Evolutionary conservation across 2,113 vertebrate species (phyloP).

Genomic region (Poeciliopsis occidentalis): DNA sequence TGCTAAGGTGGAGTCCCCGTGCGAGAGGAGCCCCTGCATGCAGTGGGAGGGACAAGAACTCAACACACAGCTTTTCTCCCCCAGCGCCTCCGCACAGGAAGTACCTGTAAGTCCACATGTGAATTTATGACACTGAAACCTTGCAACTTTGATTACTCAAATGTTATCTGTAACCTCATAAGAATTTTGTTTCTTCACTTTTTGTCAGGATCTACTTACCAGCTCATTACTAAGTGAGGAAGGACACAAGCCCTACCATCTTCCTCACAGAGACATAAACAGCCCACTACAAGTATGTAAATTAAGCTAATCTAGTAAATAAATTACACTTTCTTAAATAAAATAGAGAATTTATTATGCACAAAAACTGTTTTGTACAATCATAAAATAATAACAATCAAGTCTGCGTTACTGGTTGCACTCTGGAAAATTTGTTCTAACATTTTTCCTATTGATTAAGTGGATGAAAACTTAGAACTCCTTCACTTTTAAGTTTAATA

Average conservation of each 20-base stretch:
- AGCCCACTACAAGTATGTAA: constrained; percentile 87
- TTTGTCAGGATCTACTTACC: constrained; percentile 88
- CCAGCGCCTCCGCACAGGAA: constrained; percentile 83
- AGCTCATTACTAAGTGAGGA: constrained; percentile 89
- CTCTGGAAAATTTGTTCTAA: too few relatives aligned
- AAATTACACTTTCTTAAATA: not conserved
- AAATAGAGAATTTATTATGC: not conserved
- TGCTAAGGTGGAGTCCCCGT: constrained; percentile 89
- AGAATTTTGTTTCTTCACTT: not conserved
- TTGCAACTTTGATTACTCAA: not conserved
- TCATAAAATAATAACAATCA: too few relatives aligned
- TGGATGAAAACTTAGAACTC: too few relatives aligned
- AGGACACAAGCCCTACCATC: constrained; percentile 85
- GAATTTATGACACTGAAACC: not conserved
- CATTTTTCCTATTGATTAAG: too few relatives aligned
- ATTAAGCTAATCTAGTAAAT: too few relatives aligned
- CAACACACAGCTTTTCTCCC: constrained; percentile 89
- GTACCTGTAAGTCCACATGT: constrained; percentile 82
- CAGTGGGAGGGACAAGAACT: constrained; percentile 92
- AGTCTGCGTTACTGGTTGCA: too few relatives aligned
- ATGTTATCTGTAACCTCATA: not conserved
- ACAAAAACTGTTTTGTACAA: not conserved
- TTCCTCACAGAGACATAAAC: constrained; percentile 82
- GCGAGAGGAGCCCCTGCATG: constrained; percentile 87
- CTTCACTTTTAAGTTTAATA: too few relatives aligned